phyloP scores from a whole-genome alignment of 2,888 invertebrate species.

The Phyllotreta striolata region DNA sequence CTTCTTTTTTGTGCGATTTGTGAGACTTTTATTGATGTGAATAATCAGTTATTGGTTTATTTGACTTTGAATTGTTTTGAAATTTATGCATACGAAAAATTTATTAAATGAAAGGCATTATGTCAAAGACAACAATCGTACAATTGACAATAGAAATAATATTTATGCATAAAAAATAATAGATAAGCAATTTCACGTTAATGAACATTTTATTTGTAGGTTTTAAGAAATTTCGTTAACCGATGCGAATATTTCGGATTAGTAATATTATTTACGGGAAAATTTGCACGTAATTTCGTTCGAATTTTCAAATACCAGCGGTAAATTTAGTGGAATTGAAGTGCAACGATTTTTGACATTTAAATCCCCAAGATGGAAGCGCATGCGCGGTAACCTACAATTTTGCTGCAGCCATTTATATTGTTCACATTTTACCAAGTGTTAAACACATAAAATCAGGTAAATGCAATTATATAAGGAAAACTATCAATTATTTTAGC shows the following conservation, averaged over 20 bases:
- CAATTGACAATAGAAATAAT: no score
- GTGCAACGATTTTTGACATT: slow-evolving; percentile 21
- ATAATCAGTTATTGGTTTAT: no score
- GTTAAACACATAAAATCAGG: slow-evolving; percentile 59
- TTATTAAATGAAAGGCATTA: no score
- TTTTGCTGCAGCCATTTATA: slow-evolving; percentile 63
- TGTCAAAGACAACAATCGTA: no score
- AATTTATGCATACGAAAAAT: no score
- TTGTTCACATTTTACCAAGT: slow-evolving; percentile 61
- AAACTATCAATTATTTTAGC: slow-evolving; percentile 23
- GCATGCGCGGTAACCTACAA: slow-evolving; percentile 61
- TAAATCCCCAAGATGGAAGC: slow-evolving; percentile 40
- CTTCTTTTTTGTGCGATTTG: no score
- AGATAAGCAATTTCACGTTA: no score
- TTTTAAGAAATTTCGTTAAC: no score
- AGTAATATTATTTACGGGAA: slow-evolving; percentile 1
- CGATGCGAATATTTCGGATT: background rate
- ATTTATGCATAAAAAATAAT: no score
- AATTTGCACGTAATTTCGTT: background rate
- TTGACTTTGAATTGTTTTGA: no score
- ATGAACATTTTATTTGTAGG: no score
- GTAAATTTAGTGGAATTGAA: slow-evolving; percentile 21
- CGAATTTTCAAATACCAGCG: slow-evolving; percentile 14
- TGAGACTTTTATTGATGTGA: no score
- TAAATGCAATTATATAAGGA: slow-evolving; percentile 44